Evolutionary conservation across 2,888 invertebrate species (phyloP).

Genomic region (Abrostola triplasia): DNA sequence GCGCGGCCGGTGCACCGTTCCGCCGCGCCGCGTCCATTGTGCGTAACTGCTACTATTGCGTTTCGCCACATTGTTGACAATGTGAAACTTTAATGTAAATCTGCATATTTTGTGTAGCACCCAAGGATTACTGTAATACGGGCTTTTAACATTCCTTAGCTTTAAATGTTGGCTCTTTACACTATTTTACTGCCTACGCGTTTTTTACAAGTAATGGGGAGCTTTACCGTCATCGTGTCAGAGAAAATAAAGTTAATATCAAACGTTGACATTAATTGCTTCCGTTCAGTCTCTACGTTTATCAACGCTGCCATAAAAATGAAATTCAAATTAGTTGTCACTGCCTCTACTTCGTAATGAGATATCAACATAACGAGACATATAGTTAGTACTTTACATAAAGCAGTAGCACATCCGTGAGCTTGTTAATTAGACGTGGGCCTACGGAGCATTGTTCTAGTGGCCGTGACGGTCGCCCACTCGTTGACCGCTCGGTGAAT

Average conservation of each 20-base stretch:
- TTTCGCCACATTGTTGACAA: constrained; percentile 28
- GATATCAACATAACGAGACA: constrained; percentile 43
- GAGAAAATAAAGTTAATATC: not conserved
- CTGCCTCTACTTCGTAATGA: constrained; percentile 10
- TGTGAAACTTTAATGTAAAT: constrained; percentile 30
- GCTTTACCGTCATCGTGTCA: not conserved
- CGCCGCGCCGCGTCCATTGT: constrained; percentile 11
- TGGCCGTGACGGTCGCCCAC: constrained; percentile 23
- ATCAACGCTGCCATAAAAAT: constrained; percentile 7
- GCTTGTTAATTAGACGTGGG: constrained; percentile 44
- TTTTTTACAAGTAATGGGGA: not conserved
- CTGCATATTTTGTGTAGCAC: constrained; percentile 7
- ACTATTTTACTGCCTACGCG: not conserved
- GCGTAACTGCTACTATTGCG: constrained; percentile 22
- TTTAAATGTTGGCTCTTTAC: constrained; percentile 4
- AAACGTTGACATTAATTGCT: constrained; percentile 11
- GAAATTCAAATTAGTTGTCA: constrained; percentile 30
- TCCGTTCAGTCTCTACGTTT: not conserved
- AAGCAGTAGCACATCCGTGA: constrained; percentile 21
- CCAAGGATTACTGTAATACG: constrained; percentile 15
- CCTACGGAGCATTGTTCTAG: constrained; percentile 35
- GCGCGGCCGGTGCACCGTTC: constrained; percentile 5
- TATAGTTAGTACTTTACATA: constrained; percentile 30
- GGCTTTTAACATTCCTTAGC: constrained; percentile 4
- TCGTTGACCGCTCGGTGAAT: constrained; percentile 13